Evolutionary conservation across 2,113 vertebrate genomes (phyloP), one percentile per base, ranked within the genome.

Genomic region (Dipodomys spectabilis): DNA sequence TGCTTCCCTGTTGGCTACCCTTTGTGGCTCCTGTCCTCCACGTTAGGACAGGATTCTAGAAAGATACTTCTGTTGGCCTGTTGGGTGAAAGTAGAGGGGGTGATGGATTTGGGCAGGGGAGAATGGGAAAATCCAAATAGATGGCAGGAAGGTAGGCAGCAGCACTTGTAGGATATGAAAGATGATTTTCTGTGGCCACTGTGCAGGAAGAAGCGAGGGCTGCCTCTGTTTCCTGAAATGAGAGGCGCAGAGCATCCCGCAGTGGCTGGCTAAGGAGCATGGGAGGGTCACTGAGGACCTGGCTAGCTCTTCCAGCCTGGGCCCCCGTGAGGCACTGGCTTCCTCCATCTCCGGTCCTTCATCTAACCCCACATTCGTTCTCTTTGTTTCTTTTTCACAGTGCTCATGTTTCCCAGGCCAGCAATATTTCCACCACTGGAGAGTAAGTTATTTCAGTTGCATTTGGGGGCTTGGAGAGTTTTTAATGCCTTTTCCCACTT

Each of bases 351-450:
- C 88, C 39, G 25, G 49, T 32, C n/a, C 90, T 93, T 23, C 91
- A 65, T 90, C n/a, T 94, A 22, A 96, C 77, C 77, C 97, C 93
- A 95, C 12, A 88, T 96, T 84, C 12, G 94, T 90, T 35, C 91
- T 32, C 91, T 90, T 78, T 95, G 90, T 93, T 90, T 79, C 67
- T 94, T 97, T 97, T 65, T 57, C 68, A 35, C 98, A 99, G 99
- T 96, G 94, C 98, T 90, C 99, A 98, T 0, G 98, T 99, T 93
- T 98, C 98, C 6, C 98, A 99, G 97, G 97, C 98, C 97, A 98
- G 92, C 97, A 98, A 49, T 91, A 97, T 98, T 94, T 98, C 99
- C 73, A 97, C 99, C 96, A 98, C 98, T 71, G 98, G 98, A 98
- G 98, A 99, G 99, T 99, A 98, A 98, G 99, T 99, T 18, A 71